Evolutionary conservation across 2,797 vertebrate genomes (phyloP).

Genomic region (Echiichthys vipera): DNA sequence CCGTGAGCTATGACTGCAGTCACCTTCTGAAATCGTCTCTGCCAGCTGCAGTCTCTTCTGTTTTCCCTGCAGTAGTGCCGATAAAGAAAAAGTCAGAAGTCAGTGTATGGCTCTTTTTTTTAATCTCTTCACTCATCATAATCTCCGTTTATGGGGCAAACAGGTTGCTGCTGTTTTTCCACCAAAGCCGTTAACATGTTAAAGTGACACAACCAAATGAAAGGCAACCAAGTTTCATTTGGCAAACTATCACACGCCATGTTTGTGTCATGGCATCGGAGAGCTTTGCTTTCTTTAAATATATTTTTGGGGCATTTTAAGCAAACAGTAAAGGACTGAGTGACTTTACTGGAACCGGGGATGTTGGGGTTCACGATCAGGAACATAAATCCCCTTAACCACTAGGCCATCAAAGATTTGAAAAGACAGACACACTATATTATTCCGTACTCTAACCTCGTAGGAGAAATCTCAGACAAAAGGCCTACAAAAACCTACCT

Average conservation of each 20-base stretch:
- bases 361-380: not conserved
- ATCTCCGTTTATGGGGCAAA: not conserved
- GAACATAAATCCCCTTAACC: not conserved
- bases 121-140: not conserved
- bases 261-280: too few species aligned
- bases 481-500: too few species aligned
- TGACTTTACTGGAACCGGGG: not conserved
- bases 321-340: not conserved
- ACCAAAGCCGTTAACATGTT: not conserved
- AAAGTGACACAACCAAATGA: not conserved
- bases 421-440: not conserved
- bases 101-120: not conserved
- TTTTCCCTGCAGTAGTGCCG: conserved; percentile 36
- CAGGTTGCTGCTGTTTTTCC: not conserved
- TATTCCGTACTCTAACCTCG: too few species aligned
- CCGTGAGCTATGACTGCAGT: conserved; percentile 69
- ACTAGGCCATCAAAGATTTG: not conserved
- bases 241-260: not conserved
- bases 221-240: not conserved
- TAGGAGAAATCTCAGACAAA: too few species aligned
- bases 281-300: not conserved
- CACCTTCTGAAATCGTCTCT: conserved; percentile 63
- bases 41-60: conserved; percentile 63
- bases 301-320: not conserved
- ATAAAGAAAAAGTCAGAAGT: conserved; percentile 27